Percentiles rank a stretch among this genome's conserved stretches.
Conservation (phyloP, 1,140 invertebrate genomes). For the Penaeus chinensis region DNA sequence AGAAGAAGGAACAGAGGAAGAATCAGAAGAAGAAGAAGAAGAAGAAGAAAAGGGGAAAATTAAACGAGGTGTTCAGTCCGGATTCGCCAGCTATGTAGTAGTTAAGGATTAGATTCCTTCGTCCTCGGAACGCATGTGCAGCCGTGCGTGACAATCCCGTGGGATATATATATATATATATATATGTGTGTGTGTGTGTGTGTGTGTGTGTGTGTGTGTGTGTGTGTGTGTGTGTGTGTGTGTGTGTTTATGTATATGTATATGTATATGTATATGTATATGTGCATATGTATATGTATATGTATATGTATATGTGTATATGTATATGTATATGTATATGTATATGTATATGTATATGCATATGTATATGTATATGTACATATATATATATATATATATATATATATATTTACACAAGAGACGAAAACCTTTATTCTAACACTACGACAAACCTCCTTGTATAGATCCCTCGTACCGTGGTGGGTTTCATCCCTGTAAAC, state of each 20-base stretch:
- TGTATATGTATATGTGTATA: too few relatives aligned
- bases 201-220: background rate
- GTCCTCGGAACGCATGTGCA: background rate
- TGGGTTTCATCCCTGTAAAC: background rate
- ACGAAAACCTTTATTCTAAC: background rate
- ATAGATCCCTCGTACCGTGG: background rate
- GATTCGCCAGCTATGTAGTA: too few relatives aligned
- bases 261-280: too few relatives aligned
- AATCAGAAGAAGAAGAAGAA: too few relatives aligned
- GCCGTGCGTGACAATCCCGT: background rate
- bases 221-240: background rate
- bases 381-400: conserved; percentile 24
- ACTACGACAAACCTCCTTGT: background rate
- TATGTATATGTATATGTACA: background rate
- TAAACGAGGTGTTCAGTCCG: too few relatives aligned
- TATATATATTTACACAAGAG: background rate
- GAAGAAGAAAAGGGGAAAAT: too few relatives aligned
- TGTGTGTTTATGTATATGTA: background rate
- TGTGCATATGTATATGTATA: background rate
- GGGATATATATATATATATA: background rate
- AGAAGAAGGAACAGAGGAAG: too few relatives aligned
- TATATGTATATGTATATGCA: background rate
- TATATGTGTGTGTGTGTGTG: too few relatives aligned
- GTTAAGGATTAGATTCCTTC: too few relatives aligned
- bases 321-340: background rate